Conservation (phyloP, 2,797 vertebrate species). For the Synaphobranchus kaupii region DNA sequence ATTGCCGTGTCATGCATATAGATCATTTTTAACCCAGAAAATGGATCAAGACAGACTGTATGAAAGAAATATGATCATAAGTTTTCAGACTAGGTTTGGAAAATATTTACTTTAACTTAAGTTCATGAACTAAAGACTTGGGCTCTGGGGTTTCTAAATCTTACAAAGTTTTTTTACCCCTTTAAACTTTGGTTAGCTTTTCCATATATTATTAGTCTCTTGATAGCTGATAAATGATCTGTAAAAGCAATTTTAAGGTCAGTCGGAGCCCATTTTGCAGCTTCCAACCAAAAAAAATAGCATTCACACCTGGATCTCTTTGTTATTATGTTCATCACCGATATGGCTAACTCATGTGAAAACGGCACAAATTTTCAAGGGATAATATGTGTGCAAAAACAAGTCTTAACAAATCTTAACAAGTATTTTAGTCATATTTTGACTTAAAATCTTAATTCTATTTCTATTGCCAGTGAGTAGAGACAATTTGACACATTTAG, state of each 20-base stretch:
- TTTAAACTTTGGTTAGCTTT: conserved; percentile 31
- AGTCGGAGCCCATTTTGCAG: conserved; percentile 42
- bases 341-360: conserved; percentile 6
- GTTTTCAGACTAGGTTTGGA: conserved; percentile 42
- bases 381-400: conserved; percentile 6
- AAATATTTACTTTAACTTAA: conserved; percentile 51
- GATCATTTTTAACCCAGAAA: conserved; percentile 36
- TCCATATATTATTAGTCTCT: conserved; percentile 38
- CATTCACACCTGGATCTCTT: conserved; percentile 37
- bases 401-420: too few species aligned
- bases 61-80: conserved; percentile 45
- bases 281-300: conserved; percentile 43
- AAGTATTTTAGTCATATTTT: too few species aligned
- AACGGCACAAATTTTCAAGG: conserved; percentile 20
- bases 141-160: conserved; percentile 58
- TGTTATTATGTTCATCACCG: conserved; percentile 35
- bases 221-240: conserved; percentile 47
- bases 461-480: too few species aligned
- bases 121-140: conserved; percentile 63
- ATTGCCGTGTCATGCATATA: conserved; percentile 28
- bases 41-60: conserved; percentile 12
- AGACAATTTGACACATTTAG: too few species aligned
- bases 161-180: conserved; percentile 57
- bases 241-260: conserved; percentile 53
- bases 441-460: too few species aligned